Base-by-base conservation (phyloP, 2,797 vertebrate species). In the Clarias pachynema region DNA sequence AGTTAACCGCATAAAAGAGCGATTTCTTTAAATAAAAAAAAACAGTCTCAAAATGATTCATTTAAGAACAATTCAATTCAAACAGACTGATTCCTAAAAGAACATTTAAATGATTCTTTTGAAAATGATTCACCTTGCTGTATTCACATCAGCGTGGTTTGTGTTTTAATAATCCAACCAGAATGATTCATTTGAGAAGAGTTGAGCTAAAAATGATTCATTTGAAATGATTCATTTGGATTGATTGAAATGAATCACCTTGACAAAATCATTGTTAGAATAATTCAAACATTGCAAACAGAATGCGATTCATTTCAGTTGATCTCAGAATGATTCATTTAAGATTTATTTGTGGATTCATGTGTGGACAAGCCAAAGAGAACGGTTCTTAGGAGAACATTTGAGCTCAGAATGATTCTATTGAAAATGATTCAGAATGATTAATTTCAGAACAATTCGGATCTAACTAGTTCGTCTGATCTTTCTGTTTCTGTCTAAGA, bases 401-500 rank as follows among this genome's bases (percentile, higher is more conserved):
- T 49, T 49, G 10, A 49, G 44, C 6, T 24, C 2, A 8, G n/a
- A 16, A n/a, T 62, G 14, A 79, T 15, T 63, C 8, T 1, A 34
- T 57, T 57, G 9, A 26, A 44, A 66, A 66, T 20, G 63, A 81
- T 49, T 49, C 44, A 49, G 44, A 49, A 49, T 10, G 9, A 49
- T 49, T 49, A 0, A 49, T 49, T 49, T 49, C 0, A 49, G 44
- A 49, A 49, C 44, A 3, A 49, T 65, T 26, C 3, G 1, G 8
- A 69, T 83, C n/a, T 44, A 1, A 56, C 73, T 72, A 6, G 53
- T 68, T 83, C n/a, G 16, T 29, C 77, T 60, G 8, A 84, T 73
- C 22, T 72, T n/a, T 63, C 44, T 79, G 5, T 44, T 63, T 49
- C 0, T 79, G 80, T 78, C 57, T 24, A 93, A 98, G 97, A 96